Base-by-base conservation (phyloP, 23 tunicate genomes). In the Halocynthia aurantium region DNA sequence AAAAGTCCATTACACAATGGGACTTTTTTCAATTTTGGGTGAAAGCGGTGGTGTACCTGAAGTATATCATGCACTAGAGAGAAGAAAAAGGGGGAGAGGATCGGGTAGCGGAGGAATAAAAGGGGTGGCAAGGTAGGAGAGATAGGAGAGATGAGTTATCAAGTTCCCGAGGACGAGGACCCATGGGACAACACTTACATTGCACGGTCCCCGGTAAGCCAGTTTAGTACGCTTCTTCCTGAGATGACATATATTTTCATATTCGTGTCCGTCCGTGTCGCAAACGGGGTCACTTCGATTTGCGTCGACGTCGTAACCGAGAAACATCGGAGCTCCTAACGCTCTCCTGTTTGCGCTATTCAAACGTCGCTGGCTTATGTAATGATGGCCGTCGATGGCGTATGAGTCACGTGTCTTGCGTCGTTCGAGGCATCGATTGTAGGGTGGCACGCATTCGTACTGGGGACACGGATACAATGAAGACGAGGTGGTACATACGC, bases 401-500 rank as follows among this genome's bases (percentile, higher is more conserved):
- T 70, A 70, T 19, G 75, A 40, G 54, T 70, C 55, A 50, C 75
- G 54, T 70, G 54, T 70, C 75, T 15, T 70, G n/a, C 75, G 75
- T 31, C 75, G 55, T 20, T 20, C 55, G 54, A 70, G 11, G 62
- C 96, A 89, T 50, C 18, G 72, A 8, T 76, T 31, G 55, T 74
- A 61, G 19, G 61, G 65, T 9, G 96, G 86, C 7, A 89, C 21
- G 70, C 96, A 89, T 63, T 89, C 96, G 73, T 80, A 89, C 56
- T 89, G 96, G 4, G 64, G 89, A 50, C 96, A 89, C 9, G 62
- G 52, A 20, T 55, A n/a, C 13, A 22, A 8, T 51, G 75, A 18
- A 6, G 67, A 13, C 6, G 75, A 72, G 12, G 89, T 84, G 6
- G 84, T 69, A 60, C 96, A 89, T 13, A 80, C 81, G 0, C 89